These are phyloP conservation scores for Trichonephila clavipes DNA, from an alignment of 1,140 invertebrate genomes.

Conservation along the genomic window DNA sequence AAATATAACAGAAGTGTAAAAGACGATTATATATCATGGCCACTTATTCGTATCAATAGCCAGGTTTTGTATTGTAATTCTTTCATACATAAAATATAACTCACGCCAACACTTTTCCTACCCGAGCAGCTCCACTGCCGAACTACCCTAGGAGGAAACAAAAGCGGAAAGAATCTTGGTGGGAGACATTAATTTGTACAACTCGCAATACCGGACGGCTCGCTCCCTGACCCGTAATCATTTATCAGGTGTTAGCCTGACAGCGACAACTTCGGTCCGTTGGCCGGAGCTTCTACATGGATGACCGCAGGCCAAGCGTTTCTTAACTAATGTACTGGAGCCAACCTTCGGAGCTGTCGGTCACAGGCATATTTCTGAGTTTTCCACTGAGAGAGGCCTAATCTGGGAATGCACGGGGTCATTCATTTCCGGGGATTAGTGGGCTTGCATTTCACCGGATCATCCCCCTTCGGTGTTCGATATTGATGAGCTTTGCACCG, in stretches of 20 bases:
- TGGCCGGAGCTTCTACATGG: constrained; percentile 43
- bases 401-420: not conserved
- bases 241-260: constrained; percentile 60
- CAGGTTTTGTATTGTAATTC: not conserved
- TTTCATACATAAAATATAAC: not conserved
- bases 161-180: constrained; percentile 36
- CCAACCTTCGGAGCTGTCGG: constrained; percentile 14
- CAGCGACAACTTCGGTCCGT: constrained; percentile 60
- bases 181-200: constrained; percentile 49
- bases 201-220: constrained; percentile 20
- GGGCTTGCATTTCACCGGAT: not conserved
- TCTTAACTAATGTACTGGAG: constrained; percentile 63
- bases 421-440: constrained; percentile 26
- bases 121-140: not conserved
- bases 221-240: constrained; percentile 46
- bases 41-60: no score
- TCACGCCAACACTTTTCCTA: not conserved
- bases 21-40: no score
- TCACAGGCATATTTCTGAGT: constrained; percentile 20
- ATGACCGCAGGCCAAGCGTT: constrained; percentile 66
- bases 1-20: no score
- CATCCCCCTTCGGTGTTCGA: not conserved
- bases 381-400: not conserved
- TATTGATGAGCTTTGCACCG: constrained; percentile 2
- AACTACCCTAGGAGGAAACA: not conserved